These are phyloP conservation scores for Cetoscarus ocellatus DNA, from an alignment of 2,797 vertebrate genomes.

Conservation along the genomic window DNA sequence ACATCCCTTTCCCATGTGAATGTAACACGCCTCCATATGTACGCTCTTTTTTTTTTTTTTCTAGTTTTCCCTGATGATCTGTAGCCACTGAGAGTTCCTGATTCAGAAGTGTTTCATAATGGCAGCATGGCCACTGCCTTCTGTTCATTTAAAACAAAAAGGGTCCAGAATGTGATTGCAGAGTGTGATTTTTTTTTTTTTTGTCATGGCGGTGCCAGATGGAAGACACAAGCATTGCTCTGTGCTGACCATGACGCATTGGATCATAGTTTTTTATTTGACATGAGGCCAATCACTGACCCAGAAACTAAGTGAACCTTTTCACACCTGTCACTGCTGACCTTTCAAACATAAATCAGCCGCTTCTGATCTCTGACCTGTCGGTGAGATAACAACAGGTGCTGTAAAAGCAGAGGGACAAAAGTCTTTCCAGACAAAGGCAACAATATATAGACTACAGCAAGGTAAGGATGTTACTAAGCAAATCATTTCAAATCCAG, in stretches of 20 bases:
- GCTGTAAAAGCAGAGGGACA: constrained; percentile 4
- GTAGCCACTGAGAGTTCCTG: constrained; percentile 18
- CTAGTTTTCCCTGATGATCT: constrained; percentile 16
- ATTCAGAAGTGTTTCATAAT: constrained; percentile 22
- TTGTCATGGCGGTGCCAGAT: constrained; percentile 45
- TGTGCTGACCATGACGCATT: constrained; percentile 25
- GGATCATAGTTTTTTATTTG: constrained; percentile 27
- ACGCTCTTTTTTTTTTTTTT: not conserved
- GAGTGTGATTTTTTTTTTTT: constrained; percentile 26
- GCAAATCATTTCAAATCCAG: no score
- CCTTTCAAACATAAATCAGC: constrained; percentile 29
- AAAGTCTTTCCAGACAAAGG: not conserved
- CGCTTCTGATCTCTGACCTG: constrained; percentile 27
- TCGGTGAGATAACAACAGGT: not conserved
- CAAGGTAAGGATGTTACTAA: no score
- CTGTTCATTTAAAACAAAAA: constrained; percentile 47
- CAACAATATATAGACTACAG: not conserved
- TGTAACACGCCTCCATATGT: not conserved
- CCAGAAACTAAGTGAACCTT: constrained; percentile 25
- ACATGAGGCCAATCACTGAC: constrained; percentile 39
- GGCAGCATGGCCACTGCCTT: constrained; percentile 38
- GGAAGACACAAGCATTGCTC: constrained; percentile 37
- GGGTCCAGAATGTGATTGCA: constrained; percentile 37
- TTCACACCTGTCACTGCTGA: constrained; percentile 6
- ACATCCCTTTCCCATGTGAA: not conserved